A percentile compares a stretch with the other conserved stretches of the same genome.
Conservation (phyloP, 1,140 invertebrate species). For the Venustaconcha ellipsiformis region DNA sequence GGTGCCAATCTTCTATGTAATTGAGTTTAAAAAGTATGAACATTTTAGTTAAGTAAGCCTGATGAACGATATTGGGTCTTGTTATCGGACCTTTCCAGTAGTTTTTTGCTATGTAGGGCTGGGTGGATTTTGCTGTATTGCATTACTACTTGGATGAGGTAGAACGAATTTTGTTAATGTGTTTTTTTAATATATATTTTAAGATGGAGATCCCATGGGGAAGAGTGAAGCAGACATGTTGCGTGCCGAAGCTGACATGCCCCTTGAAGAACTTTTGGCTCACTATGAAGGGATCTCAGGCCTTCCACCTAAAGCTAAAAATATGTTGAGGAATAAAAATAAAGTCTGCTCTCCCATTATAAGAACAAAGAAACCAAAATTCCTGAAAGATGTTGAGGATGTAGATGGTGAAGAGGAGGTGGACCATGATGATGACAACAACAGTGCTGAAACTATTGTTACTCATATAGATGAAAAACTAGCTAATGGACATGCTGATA, state of each 20-base stretch:
- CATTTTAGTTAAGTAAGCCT: no score
- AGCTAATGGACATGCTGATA: slow-evolving; percentile 59
- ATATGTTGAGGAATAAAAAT: slow-evolving; percentile 36
- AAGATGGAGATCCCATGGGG: slow-evolving; percentile 27
- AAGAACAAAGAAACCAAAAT: slow-evolving; percentile 38
- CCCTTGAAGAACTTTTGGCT: slow-evolving; percentile 81
- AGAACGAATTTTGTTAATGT: neutral
- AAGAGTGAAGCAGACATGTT: slow-evolving; percentile 72
- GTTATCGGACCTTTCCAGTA: no score
- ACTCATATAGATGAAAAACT: slow-evolving; percentile 41
- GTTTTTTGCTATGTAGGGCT: no score
- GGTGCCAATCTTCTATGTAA: no score
- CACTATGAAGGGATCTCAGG: slow-evolving; percentile 70
- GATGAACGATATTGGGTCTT: no score
- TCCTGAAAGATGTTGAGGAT: slow-evolving; percentile 4
- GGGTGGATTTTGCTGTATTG: neutral
- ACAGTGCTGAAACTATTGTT: slow-evolving; percentile 18
- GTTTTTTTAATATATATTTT: neutral
- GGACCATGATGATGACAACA: slow-evolving; percentile 1
- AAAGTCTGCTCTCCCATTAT: slow-evolving; percentile 55
- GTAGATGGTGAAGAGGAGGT: slow-evolving; percentile 11
- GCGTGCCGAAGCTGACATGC: slow-evolving; percentile 86
- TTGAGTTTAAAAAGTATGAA: no score
- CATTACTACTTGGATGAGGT: neutral
- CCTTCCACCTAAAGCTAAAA: slow-evolving; percentile 8